Percentiles rank a stretch among this genome's conserved stretches.
Evolutionary conservation across 2,797 vertebrate species (phyloP).

Genomic region (Sylvia borin): DNA sequence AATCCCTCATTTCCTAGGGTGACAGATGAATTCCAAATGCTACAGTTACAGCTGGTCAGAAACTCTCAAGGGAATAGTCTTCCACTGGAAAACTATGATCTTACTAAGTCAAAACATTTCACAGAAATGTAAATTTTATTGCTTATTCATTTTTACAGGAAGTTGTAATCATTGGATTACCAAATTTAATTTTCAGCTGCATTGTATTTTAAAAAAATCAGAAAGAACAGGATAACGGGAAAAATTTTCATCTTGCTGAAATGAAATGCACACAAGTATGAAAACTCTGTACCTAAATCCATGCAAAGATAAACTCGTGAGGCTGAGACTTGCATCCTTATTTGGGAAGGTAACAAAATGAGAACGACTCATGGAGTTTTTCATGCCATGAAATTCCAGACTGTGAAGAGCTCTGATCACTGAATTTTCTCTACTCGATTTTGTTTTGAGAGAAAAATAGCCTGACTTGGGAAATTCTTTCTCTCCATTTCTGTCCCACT

Average conservation of each 20-base stretch:
- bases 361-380: neutral
- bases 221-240: accelerated
- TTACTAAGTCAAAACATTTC: neutral
- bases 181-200: neutral
- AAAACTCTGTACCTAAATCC: neutral
- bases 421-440: neutral
- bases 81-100: neutral
- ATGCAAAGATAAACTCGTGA: neutral
- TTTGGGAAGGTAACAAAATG: neutral
- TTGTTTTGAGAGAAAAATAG: constrained; percentile 13
- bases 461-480: neutral
- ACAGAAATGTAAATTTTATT: neutral
- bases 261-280: neutral
- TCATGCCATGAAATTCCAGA: neutral
- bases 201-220: neutral
- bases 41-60: neutral
- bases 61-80: neutral
- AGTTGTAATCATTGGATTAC: neutral
- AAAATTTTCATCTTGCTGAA: neutral
- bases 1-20: neutral
- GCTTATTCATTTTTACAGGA: neutral
- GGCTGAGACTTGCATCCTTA: neutral
- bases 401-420: neutral
- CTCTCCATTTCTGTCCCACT: neutral
- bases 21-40: neutral